These are phyloP conservation scores for Ganaspis brasiliensis DNA, from an alignment of 2,888 invertebrate species.

Conservation along the genomic window DNA sequence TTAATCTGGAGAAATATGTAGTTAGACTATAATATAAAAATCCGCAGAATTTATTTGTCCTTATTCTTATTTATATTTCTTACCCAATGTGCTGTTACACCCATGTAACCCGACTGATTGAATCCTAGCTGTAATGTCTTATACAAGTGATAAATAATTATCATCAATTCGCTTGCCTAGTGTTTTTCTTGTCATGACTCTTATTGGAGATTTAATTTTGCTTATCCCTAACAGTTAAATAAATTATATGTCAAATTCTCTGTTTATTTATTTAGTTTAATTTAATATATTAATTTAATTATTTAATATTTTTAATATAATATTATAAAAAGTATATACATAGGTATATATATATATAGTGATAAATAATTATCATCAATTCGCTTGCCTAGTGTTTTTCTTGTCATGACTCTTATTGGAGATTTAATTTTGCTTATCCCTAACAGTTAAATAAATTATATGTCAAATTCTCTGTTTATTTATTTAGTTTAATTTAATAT, in stretches of 20 bases:
- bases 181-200: constrained; percentile 9
- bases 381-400: not conserved
- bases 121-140: constrained; percentile 36
- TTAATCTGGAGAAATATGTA: constrained; percentile 10
- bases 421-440: not conserved
- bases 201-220: not conserved
- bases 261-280: too few relatives aligned
- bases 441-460: too few relatives aligned
- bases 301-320: too few relatives aligned
- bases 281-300: too few relatives aligned
- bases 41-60: constrained; percentile 41
- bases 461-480: too few relatives aligned
- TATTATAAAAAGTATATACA: too few relatives aligned
- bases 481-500: too few relatives aligned
- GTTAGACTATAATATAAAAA: constrained; percentile 51
- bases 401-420: not conserved
- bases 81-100: constrained; percentile 47
- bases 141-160: constrained; percentile 8
- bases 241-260: too few relatives aligned
- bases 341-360: not conserved
- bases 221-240: not conserved
- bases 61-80: constrained; percentile 16
- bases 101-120: constrained; percentile 24
- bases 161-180: not conserved
- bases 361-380: not conserved